These are phyloP conservation scores for Lagorchestes hirsutus DNA, from an alignment of 2,797 vertebrate species.

Conservation along the genomic window DNA sequence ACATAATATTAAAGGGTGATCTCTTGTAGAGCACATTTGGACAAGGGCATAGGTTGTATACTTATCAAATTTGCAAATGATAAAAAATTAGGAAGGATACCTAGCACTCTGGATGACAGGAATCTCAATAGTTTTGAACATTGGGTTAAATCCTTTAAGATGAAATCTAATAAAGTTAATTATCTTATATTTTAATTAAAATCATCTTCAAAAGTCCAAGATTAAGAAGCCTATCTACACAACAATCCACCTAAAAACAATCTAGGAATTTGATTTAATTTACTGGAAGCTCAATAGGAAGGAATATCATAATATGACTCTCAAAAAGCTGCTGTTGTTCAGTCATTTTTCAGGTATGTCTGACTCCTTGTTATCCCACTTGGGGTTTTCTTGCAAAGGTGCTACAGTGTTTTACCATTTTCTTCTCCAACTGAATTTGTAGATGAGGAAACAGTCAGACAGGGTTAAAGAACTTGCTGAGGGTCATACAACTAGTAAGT, in stretches of 20 bases:
- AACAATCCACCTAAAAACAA: not conserved
- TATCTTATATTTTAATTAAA: not conserved
- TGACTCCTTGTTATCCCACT: not conserved
- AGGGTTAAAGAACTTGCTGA: not conserved
- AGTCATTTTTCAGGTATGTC: not conserved
- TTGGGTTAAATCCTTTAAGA: not conserved
- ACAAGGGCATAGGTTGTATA: too few species aligned
- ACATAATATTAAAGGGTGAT: not conserved
- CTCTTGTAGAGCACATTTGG: not conserved
- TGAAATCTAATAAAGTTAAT: not conserved
- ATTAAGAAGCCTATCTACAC: not conserved
- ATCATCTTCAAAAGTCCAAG: not conserved
- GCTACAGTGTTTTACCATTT: not conserved
- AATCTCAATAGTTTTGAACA: not conserved
- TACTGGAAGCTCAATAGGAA: not conserved
- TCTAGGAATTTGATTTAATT: not conserved
- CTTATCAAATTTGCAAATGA: too few species aligned
- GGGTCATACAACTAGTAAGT: not conserved
- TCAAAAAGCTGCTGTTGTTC: too few species aligned
- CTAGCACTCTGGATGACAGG: not conserved
- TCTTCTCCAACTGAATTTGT: not conserved
- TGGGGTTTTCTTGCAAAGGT: not conserved
- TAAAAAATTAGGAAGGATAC: not conserved
- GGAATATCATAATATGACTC: not conserved
- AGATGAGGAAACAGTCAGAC: not conserved